A percentile compares a stretch with the other conserved stretches of the same genome.
phyloP scores from a whole-genome alignment of 2,797 vertebrate genomes.

The Trachurus trachurus region DNA sequence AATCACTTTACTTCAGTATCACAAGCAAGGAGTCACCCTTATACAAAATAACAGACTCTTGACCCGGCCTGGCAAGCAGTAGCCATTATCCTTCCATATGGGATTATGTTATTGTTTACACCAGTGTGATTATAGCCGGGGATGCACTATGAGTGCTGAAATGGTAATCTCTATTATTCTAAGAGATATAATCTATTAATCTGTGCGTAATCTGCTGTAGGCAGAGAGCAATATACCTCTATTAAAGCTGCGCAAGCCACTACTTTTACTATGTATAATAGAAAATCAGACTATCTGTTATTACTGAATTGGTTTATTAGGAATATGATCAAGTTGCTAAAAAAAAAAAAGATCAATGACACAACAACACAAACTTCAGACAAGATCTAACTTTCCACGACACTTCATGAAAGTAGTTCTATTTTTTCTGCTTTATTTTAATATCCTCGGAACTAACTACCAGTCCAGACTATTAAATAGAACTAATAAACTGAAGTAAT shows the following conservation, averaged over 20 bases:
- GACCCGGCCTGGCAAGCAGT: constrained; percentile 23
- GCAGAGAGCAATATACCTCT: background rate
- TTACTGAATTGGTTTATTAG: background rate
- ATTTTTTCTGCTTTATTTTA: too few relatives aligned
- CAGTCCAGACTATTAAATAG: too few relatives aligned
- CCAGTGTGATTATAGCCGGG: constrained; percentile 36
- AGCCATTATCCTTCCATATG: constrained; percentile 3
- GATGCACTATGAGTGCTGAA: constrained; percentile 15
- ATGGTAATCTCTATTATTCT: constrained; percentile 46
- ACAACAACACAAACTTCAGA: background rate
- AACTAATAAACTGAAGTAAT: too few relatives aligned
- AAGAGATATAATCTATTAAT: constrained; percentile 49
- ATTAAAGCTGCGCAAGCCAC: background rate
- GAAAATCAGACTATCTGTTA: background rate
- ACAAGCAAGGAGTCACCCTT: constrained; percentile 24
- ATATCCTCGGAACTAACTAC: too few relatives aligned
- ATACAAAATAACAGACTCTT: constrained; percentile 37
- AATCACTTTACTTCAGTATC: constrained; percentile 44
- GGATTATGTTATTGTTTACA: constrained; percentile 18
- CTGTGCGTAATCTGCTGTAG: constrained; percentile 31
- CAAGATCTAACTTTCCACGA: too few relatives aligned
- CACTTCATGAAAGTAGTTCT: too few relatives aligned
- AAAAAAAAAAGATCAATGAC: background rate
- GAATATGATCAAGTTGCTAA: too few relatives aligned
- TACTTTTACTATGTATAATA: background rate